Base-by-base conservation (phyloP, 2,888 invertebrate genomes). In the Lagria hirta region DNA sequence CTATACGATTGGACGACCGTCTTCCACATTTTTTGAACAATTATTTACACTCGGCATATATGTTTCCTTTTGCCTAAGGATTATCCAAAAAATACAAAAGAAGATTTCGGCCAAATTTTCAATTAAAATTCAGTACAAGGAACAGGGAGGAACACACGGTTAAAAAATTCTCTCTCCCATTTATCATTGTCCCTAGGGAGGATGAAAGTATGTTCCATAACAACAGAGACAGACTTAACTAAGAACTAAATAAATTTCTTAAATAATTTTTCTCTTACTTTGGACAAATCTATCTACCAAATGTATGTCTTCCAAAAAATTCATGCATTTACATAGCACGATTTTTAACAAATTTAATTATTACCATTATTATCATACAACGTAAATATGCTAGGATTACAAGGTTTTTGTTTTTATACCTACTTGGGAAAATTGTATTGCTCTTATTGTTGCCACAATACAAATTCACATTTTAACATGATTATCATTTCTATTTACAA, bases 291-390 rank as follows among this genome's bases (percentile, higher is more conserved):
- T 70, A 71, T 54, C 69, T 70, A 69, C 65, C 56, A 51, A 49
- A 47, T 50, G 53, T 48, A 55, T 60, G n/a, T n/a, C n/a, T 59
- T 57, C 55, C 55, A 55, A 62, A 64, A 67, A 61, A 58, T 60
- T 63, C 69, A 71, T 69, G 70, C 70, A 68, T 68, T 57, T 71
- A 70, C 68, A 69, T 62, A 65, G 70, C 70, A 70, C 66, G 69
- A 58, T 61, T 54, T n/a, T 65, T 55, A 68, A 68, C 66, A 68
- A 64, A 61, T 64, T 60, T 58, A 48, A 33, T 41, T 38, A 42
- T 51, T 42, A 46, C 41, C 22, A 37, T 38, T 32, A 56, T 51
- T 55, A n/a, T n/a, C n/a, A 60, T 61, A 60, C 58, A 60, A 59
- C 58, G 56, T 57, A 44, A 50, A 54, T 51, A 49, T 56, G 55